A percentile compares a stretch with the other conserved stretches of the same genome.
These are phyloP conservation scores for Nephrotoma guestfalica DNA, from an alignment of 2,888 invertebrate genomes.

Conservation along the genomic window DNA sequence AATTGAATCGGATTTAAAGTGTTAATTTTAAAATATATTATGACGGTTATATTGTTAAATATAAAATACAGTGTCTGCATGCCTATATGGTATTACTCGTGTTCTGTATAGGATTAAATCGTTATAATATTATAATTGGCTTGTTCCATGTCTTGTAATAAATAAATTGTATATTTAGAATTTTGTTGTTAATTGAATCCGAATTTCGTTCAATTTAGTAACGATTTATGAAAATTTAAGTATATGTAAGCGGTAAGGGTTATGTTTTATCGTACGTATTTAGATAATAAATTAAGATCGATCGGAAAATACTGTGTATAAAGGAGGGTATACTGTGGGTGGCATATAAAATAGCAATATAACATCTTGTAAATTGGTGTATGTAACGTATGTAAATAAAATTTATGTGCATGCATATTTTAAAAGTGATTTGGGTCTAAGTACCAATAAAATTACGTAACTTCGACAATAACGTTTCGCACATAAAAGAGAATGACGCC, in stretches of 20 bases:
- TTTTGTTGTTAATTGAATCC: not conserved
- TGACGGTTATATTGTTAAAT: not conserved
- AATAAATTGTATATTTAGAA: not conserved
- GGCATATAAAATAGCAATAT: not conserved
- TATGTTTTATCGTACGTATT: not conserved
- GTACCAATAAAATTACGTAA: not conserved
- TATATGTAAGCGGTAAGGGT: not conserved
- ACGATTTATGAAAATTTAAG: not conserved
- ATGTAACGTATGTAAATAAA: not conserved
- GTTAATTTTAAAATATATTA: constrained; percentile 1
- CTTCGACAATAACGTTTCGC: not conserved
- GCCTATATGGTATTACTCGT: too few species aligned
- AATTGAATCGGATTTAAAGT: not conserved
- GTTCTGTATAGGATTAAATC: not conserved
- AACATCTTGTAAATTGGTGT: not conserved
- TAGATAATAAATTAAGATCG: not conserved
- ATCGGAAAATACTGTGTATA: not conserved
- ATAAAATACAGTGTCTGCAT: not conserved
- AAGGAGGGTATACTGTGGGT: not conserved
- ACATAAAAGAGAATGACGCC: not conserved
- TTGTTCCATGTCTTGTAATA: not conserved
- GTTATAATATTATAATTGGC: not conserved
- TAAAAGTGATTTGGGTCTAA: not conserved
- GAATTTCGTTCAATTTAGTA: not conserved
- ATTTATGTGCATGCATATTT: not conserved